Evolutionary conservation across 2,888 invertebrate genomes (phyloP), one percentile per base, ranked within the genome.

Genomic region (Drosophila prostipennis): DNA sequence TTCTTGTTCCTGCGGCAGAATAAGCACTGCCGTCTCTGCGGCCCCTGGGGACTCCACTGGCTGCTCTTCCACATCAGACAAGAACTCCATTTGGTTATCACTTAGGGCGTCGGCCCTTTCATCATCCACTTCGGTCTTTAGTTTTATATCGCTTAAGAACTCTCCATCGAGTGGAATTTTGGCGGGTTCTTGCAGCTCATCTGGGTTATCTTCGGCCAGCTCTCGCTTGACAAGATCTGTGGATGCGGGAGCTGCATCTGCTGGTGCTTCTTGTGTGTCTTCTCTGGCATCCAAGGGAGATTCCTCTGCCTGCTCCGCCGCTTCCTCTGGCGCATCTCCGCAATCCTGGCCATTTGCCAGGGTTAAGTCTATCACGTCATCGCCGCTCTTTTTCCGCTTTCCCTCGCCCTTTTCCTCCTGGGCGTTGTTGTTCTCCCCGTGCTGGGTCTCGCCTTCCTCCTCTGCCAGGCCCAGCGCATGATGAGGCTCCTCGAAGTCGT

Each of bases 401-500:
- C 23, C 40, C 23, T 42, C 56, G 23, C 19, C 29, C 3, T 48
- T 39, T 8, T 23, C 6, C 6, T 23, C 11, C 3, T 8, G 23
- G 32, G 16, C 39, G 34, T 61, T 61, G 16, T 46, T 61, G 39
- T 58, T 57, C 2, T 52, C 36, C 13, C 13, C 10, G 23, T 46
- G 29, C 14, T 45, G 45, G 6, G n/a, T 55, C 43, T 43, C 26
- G 68, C 14, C 71, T 40, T 68, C 59, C 76, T 69, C 72, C 63
- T 72, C 49, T 72, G 74, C 69, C 77, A 68, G 40, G 54, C 61
- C 60, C 63, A 72, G 65, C 65, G 58, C 65, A 61, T 58, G 52
- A 45, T 61, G 49, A 51, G 68, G 43, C 10, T 80, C 74, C 52
- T 82, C 73, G 61, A 58, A 76, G 59, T 87, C 78, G 51, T 82